Evolutionary conservation across 2,113 vertebrate species (phyloP).

Genomic region (Aptenodytes patagonicus): DNA sequence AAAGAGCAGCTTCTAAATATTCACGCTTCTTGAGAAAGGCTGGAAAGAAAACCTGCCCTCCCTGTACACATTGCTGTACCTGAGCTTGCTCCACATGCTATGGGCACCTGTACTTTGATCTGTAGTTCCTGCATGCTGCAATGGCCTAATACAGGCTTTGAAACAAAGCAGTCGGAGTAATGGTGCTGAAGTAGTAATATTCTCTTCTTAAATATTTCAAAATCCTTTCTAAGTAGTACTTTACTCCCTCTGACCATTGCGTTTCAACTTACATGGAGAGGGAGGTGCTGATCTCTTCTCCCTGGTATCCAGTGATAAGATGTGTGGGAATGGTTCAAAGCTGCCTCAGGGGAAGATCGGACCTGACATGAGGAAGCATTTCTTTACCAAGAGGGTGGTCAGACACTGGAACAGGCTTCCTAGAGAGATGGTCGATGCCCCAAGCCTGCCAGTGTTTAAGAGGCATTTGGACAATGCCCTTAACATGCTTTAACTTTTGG

Average conservation of each 20-base stretch:
- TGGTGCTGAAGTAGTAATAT: neutral
- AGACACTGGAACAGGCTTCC: neutral
- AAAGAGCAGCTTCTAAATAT: neutral
- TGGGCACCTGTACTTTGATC: neutral
- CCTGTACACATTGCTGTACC: neutral
- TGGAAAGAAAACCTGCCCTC: constrained; percentile 2
- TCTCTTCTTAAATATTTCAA: neutral
- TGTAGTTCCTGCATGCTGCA: neutral
- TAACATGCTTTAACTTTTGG: neutral
- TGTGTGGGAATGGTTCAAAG: neutral
- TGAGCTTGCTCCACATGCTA: neutral
- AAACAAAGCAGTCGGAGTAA: neutral
- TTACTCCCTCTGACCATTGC: neutral
- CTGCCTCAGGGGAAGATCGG: neutral
- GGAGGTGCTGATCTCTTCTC: neutral
- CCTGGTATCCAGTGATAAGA: neutral
- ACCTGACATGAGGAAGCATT: neutral
- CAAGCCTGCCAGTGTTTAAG: neutral
- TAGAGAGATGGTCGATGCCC: neutral
- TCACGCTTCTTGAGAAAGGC: neutral
- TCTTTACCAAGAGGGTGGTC: neutral
- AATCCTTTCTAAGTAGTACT: neutral
- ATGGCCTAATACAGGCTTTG: neutral
- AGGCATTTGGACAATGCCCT: neutral
- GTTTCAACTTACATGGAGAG: neutral